phyloP scores from a whole-genome alignment of 2,113 vertebrate species.

The Fulmarus glacialis region DNA sequence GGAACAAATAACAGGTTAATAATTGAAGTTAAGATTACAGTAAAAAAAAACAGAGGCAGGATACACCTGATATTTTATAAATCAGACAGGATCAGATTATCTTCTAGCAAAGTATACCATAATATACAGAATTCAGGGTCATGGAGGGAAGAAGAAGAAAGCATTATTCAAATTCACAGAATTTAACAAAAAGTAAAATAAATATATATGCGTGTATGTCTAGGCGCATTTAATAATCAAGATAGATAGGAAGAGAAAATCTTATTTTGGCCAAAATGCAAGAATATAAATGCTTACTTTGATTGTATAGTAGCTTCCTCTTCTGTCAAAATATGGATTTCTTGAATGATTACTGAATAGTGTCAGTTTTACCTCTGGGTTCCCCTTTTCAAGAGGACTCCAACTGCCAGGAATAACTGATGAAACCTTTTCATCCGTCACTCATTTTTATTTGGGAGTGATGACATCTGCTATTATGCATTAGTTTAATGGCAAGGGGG shows the following conservation, averaged over 20 bases:
- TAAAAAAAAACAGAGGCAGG: not conserved
- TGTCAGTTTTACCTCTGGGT: constrained; percentile 33
- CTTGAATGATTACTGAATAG: constrained; percentile 50
- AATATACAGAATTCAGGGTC: not conserved
- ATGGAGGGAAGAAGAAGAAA: not conserved
- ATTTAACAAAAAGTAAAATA: not conserved
- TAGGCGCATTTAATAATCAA: not conserved
- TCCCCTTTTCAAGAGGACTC: constrained; percentile 61
- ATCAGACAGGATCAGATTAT: not conserved
- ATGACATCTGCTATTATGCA: constrained; percentile 71
- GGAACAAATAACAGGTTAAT: not conserved
- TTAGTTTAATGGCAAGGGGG: not conserved
- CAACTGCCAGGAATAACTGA: constrained; percentile 50
- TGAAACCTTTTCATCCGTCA: constrained; percentile 48
- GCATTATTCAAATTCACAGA: not conserved
- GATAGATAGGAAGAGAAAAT: not conserved
- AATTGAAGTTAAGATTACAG: not conserved
- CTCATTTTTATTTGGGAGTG: constrained; percentile 64
- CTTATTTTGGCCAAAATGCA: constrained; percentile 8
- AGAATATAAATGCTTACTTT: constrained; percentile 70
- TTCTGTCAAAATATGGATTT: constrained; percentile 57
- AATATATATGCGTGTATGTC: not conserved
- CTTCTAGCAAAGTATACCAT: not conserved
- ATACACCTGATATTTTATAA: not conserved
- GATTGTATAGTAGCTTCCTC: constrained; percentile 41